Evolutionary conservation across 2,797 vertebrate species (phyloP).

Genomic region (Epinephelus awoara): DNA sequence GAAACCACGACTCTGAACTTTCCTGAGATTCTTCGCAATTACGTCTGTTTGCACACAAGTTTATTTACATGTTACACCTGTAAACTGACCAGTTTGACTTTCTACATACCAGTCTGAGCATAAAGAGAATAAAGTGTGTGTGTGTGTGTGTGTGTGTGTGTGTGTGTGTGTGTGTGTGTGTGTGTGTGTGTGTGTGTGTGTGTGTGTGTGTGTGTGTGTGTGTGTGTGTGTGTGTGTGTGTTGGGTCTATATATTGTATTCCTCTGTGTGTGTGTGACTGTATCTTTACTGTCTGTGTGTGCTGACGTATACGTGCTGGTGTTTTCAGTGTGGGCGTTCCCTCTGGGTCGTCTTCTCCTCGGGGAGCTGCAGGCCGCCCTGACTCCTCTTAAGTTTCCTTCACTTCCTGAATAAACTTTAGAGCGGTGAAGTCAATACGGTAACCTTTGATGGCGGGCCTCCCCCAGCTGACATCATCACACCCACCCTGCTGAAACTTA

Average conservation of each 20-base stretch:
- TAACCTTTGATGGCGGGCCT: constrained; percentile 70
- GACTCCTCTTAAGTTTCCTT: constrained; percentile 44
- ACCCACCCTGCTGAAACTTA: constrained; percentile 64
- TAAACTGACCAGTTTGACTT: too few species aligned
- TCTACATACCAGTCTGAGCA: too few species aligned
- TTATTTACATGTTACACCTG: too few species aligned
- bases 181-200: background rate
- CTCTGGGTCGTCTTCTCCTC: constrained; percentile 46
- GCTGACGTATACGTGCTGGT: constrained; percentile 2
- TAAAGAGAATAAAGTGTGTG: background rate
- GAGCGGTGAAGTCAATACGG: constrained; percentile 62
- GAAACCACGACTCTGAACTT: too few species aligned
- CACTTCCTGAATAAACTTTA: constrained; percentile 53
- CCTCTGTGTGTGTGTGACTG: background rate
- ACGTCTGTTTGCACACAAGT: too few species aligned
- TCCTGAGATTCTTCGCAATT: too few species aligned
- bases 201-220: constrained; percentile 2
- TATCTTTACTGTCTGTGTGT: background rate
- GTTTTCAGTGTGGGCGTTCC: constrained; percentile 23
- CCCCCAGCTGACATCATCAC: constrained; percentile 47
- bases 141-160: background rate
- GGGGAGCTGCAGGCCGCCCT: constrained; percentile 32
- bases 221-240: background rate
- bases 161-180: background rate
- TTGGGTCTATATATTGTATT: constrained; percentile 28